Percentiles rank a stretch among this genome's conserved stretches.
Conservation (phyloP, 30 jellyfish, hydroid and myxozoan species). For the Aurelia sp. region DNA sequence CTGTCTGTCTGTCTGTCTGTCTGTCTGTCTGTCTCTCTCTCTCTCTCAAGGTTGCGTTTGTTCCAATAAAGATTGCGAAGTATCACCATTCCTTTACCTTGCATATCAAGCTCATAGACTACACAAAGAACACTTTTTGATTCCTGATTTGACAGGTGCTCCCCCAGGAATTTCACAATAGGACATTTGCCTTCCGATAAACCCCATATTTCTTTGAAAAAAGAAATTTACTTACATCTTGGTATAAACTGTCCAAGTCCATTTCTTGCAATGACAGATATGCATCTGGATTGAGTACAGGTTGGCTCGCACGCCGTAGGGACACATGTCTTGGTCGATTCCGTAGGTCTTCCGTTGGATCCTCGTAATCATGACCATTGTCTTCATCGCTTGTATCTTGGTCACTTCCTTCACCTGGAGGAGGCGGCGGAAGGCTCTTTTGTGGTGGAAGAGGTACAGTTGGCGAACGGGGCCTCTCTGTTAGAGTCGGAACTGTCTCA, state of each 20-base stretch:
- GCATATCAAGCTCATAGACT: too few relatives aligned
- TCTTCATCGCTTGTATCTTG: slow-evolving; percentile 1
- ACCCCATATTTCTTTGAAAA: not conserved
- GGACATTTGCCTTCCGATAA: too few relatives aligned
- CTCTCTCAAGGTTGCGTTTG: too few relatives aligned
- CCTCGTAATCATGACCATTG: slow-evolving; percentile 62
- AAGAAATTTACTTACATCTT: slow-evolving; percentile 29
- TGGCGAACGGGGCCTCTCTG: not conserved
- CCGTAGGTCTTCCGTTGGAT: slow-evolving; percentile 40
- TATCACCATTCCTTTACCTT: too few relatives aligned
- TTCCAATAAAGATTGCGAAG: too few relatives aligned
- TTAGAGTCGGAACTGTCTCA: slow-evolving; percentile 16
- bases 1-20: too few relatives aligned
- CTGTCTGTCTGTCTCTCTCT: too few relatives aligned
- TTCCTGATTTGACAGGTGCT: too few relatives aligned
- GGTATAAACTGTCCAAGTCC: slow-evolving; percentile 37
- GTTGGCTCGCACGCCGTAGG: slow-evolving; percentile 57
- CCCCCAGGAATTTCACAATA: too few relatives aligned
- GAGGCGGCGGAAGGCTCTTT: slow-evolving; percentile 68
- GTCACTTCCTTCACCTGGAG: slow-evolving; percentile 17
- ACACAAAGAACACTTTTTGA: too few relatives aligned
- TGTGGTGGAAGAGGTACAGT: slow-evolving; percentile 45
- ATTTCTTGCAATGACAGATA: slow-evolving; percentile 47
- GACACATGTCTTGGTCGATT: slow-evolving; percentile 34
- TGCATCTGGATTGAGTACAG: slow-evolving; percentile 71